Base-by-base conservation (phyloP, 2,113 vertebrate species). In the Puntigrus tetrazona region DNA sequence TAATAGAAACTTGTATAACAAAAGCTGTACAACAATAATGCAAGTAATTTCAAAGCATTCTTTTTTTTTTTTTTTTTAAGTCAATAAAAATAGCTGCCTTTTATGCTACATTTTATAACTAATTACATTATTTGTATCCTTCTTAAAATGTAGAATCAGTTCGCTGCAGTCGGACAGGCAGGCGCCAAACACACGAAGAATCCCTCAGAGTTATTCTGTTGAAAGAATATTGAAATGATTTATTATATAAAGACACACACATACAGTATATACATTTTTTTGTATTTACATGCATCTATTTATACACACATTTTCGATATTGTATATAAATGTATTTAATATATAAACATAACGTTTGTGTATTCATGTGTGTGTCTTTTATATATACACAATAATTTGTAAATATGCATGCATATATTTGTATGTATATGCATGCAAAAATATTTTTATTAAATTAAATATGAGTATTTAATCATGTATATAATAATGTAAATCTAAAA, bases 161-260 rank as follows among this genome's bases (percentile, higher is more conserved):
- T 75, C 2, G 25, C 18, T 36, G 78, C 1, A 22, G 63, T 84
- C 43, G 85, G 80, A 88, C 93, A 94, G 61, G 47, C 81, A 8
- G 94, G 93, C 13, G 92, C 79, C 45, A 94, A 88, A 90, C 94
- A 94, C 82, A 92, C 20, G 31, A 94, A 92, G 65, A 79, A 88
- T 3, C 92, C 92, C 25, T 89, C 92, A 4, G 45, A 34, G 29
- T 78, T 79, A 41, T 5, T 89, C 94, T 94, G 20, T 47, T 78
- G 67, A 87, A 63, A 57, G 7, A 81, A 84, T 34, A 45, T 3
- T 14, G 63, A 25, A 14, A 52, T 79, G 41, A 3, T 25, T 67
- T n/a, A n/a, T n/a, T n/a, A n/a, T n/a, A n/a, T n/a, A n/a, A n/a
- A n/a, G n/a, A n/a, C n/a, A n/a, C n/a, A n/a, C n/a, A n/a, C n/a